Percentiles rank a stretch among this genome's conserved stretches.
Conservation (phyloP, 2,888 invertebrate genomes). For the Mesodorylaimus sp. region DNA sequence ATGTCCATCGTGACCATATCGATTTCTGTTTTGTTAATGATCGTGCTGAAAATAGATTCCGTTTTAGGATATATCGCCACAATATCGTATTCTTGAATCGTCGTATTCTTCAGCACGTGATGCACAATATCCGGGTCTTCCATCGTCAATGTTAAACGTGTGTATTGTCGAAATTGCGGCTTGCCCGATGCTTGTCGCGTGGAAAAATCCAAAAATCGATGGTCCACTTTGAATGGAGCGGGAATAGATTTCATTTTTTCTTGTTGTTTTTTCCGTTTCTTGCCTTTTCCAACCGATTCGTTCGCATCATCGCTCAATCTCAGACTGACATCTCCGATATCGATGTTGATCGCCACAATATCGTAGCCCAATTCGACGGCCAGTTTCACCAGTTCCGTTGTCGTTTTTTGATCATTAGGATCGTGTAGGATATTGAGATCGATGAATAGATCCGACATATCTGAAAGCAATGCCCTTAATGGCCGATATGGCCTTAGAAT, state of each 20-base stretch:
- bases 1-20: constrained; percentile 8
- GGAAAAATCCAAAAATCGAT: constrained; percentile 16
- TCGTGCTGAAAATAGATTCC: constrained; percentile 21
- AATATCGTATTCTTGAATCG: constrained; percentile 19
- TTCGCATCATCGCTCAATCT: too few relatives aligned
- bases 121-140: constrained; percentile 16
- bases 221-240: constrained; percentile 18
- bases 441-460: constrained; percentile 4
- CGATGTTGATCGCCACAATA: constrained; percentile 24
- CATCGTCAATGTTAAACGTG: constrained; percentile 18
- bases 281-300: background rate
- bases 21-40: constrained; percentile 18
- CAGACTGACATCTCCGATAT: constrained; percentile 19
- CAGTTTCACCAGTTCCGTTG: constrained; percentile 10
- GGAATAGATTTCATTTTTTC: constrained; percentile 20
- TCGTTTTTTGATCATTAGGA: background rate
- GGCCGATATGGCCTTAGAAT: too few relatives aligned
- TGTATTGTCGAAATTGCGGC: constrained; percentile 23
- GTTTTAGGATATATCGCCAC: constrained; percentile 22
- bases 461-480: too few relatives aligned
- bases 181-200: too few relatives aligned
- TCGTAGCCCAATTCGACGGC: constrained; percentile 27
- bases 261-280: constrained; percentile 20
- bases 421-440: constrained; percentile 11
- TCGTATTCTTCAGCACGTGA: constrained; percentile 16